Conservation (phyloP, 2,888 invertebrate species). For the Cryptosula pallasiana region DNA sequence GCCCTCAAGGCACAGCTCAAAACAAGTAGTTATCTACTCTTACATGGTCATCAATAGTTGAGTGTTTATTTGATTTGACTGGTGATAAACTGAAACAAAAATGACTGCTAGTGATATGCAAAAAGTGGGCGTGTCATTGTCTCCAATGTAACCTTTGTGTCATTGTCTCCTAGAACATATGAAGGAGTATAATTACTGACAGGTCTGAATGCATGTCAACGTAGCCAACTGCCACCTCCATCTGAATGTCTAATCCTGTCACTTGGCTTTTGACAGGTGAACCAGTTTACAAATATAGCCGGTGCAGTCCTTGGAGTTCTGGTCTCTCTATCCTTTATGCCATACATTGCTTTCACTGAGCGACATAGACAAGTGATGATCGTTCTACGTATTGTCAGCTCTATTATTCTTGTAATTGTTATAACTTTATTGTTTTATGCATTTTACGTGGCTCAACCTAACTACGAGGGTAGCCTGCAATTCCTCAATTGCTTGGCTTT, state of each 20-base stretch:
- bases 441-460: constrained; percentile 18
- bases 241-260: background rate
- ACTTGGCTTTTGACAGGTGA: constrained; percentile 32
- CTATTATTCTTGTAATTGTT: background rate
- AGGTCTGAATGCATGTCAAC: background rate
- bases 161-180: no score
- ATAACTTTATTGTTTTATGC: background rate
- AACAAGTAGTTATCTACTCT: no score
- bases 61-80: no score
- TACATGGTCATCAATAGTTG: no score
- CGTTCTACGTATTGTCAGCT: background rate
- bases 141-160: no score
- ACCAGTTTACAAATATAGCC: constrained; percentile 33
- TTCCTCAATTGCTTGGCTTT: constrained; percentile 22
- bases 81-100: no score
- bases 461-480: background rate
- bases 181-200: no score
- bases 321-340: constrained; percentile 35
- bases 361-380: constrained; percentile 32
- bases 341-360: constrained; percentile 38
- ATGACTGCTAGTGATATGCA: no score
- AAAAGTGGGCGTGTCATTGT: no score
- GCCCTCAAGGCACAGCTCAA: no score
- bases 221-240: background rate
- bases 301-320: constrained; percentile 36